These are phyloP conservation scores for Anomalospiza imberbis DNA, from an alignment of 2,797 vertebrate genomes.

Conservation along the genomic window DNA sequence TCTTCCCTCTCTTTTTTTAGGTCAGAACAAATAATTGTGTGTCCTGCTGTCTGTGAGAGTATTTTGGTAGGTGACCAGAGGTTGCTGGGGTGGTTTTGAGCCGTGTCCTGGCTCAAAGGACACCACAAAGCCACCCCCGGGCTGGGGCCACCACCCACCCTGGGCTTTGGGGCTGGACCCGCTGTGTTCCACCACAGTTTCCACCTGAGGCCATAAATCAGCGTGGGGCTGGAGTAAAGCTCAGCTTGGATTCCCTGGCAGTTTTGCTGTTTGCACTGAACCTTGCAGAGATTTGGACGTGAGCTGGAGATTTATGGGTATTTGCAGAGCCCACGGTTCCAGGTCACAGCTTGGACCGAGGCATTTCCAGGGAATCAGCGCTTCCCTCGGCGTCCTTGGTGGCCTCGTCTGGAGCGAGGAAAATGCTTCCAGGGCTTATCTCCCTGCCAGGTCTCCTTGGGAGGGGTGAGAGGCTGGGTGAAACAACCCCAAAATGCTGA, in stretches of 20 bases:
- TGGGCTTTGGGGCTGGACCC: not conserved
- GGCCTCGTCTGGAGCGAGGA: constrained; percentile 4
- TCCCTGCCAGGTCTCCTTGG: not conserved
- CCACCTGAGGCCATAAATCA: constrained; percentile 59
- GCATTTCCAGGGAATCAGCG: not conserved
- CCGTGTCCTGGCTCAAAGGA: not conserved
- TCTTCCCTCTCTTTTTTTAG: not conserved
- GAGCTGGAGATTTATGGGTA: constrained; percentile 55
- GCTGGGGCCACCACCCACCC: not conserved
- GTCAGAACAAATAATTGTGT: not conserved
- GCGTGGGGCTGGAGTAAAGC: not conserved
- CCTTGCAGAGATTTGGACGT: constrained; percentile 47
- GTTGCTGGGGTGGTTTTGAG: not conserved
- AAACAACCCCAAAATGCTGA: not conserved
- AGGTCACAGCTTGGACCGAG: constrained; percentile 48
- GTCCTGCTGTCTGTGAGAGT: not conserved
- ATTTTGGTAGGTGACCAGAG: not conserved
- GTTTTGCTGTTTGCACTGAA: constrained; percentile 50
- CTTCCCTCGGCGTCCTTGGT: constrained; percentile 41
- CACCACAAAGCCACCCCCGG: not conserved
- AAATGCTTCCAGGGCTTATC: not conserved
- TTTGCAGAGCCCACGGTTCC: constrained; percentile 55
- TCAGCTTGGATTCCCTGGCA: constrained; percentile 6
- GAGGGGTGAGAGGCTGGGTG: not conserved
- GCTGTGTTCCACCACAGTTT: not conserved